Evolutionary conservation across 2,113 vertebrate species (phyloP).

Genomic region (Damaliscus lunatus): DNA sequence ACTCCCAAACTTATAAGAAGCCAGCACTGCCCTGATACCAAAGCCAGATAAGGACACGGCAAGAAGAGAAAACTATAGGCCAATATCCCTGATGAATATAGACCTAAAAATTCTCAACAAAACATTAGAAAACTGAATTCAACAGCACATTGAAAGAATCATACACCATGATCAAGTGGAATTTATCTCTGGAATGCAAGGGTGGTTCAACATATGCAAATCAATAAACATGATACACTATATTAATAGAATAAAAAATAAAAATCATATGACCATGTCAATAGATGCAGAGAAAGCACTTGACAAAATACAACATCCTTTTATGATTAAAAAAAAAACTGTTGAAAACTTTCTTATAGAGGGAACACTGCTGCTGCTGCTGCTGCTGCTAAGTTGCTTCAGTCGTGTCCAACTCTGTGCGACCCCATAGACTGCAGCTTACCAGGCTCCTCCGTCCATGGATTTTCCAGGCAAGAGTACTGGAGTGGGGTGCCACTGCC

Average conservation of each 20-base stretch:
- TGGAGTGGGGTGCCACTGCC: too few species aligned
- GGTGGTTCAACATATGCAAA: neutral
- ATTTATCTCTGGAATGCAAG: neutral
- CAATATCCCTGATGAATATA: neutral
- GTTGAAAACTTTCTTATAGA: neutral
- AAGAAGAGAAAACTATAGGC: neutral
- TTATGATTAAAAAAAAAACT: neutral
- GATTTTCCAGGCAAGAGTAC: too few species aligned
- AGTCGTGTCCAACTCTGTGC: too few species aligned
- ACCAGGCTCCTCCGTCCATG: too few species aligned
- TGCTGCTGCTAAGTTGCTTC: too few species aligned
- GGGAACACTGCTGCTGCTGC: neutral
- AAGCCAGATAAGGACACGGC: neutral
- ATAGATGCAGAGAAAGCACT: neutral
- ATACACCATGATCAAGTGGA: neutral
- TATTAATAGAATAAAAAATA: slow-evolving; percentile 6
- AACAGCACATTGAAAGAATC: neutral
- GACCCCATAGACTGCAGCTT: too few species aligned
- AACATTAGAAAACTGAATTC: neutral
- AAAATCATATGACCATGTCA: neutral
- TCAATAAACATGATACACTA: neutral
- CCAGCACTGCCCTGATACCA: neutral
- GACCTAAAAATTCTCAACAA: neutral
- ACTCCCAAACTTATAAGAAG: neutral
- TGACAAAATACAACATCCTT: neutral